Conservation (phyloP, 2,113 vertebrate species). For the Phalacrocorax pelagicus region DNA sequence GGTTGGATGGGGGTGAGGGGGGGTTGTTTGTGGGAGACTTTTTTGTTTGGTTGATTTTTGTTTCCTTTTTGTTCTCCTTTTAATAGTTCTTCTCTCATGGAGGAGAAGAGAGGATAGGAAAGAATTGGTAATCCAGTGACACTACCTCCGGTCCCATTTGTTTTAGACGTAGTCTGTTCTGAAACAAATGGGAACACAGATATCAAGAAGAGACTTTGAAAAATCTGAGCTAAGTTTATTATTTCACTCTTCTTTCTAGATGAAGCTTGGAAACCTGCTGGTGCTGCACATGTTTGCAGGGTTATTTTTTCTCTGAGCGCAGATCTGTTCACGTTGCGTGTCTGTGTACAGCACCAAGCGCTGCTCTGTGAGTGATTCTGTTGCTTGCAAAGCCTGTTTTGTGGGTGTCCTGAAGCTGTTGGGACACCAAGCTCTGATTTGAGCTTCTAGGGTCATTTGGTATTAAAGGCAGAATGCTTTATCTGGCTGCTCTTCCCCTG, state of each 20-base stretch:
- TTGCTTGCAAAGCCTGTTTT: background rate
- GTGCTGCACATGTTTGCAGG: background rate
- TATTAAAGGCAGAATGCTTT: background rate
- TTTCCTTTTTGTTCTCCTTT: background rate
- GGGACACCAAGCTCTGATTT: background rate
- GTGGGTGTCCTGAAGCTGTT: background rate
- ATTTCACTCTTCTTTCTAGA: background rate
- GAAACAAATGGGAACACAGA: background rate
- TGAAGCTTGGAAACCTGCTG: background rate
- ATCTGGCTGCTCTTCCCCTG: background rate
- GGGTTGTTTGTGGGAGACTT: background rate
- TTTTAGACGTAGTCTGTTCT: background rate
- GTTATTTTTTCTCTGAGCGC: background rate
- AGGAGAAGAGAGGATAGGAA: background rate
- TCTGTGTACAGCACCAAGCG: background rate
- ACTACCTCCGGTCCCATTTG: background rate
- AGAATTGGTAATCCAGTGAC: background rate
- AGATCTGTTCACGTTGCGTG: rapidly evolving
- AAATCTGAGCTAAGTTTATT: background rate
- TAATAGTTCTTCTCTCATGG: background rate
- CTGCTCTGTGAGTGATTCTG: background rate
- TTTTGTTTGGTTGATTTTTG: too few relatives aligned
- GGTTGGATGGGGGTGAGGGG: too few relatives aligned
- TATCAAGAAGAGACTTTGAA: background rate
- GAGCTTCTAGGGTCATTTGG: background rate